These are phyloP conservation scores for Pseudorhiza aurosa DNA, from an alignment of 30 jellyfish, hydroid and myxozoan species.

Conservation along the genomic window DNA sequence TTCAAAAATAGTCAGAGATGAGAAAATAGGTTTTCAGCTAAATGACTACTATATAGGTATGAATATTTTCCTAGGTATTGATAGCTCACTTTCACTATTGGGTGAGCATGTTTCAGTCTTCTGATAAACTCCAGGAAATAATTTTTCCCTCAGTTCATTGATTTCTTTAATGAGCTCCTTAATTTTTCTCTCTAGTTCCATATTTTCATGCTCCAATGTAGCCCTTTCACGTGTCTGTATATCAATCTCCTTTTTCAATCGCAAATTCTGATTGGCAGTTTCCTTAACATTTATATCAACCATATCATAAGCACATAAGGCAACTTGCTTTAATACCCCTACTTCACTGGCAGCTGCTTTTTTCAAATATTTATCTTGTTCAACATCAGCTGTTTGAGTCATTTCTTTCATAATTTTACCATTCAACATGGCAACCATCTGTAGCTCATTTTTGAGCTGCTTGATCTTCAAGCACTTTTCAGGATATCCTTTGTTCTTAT, in stretches of 20 bases:
- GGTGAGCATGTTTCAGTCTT: slow-evolving; percentile 42
- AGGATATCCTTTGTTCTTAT: slow-evolving; percentile 62
- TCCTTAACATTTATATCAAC: slow-evolving; percentile 31
- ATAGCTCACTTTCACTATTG: slow-evolving; percentile 39
- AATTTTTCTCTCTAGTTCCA: slow-evolving; percentile 25
- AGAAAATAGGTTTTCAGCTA: too few relatives aligned
- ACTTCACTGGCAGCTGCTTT: neutral
- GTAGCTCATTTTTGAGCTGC: slow-evolving; percentile 22
- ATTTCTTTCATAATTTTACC: slow-evolving; percentile 16
- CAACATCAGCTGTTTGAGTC: slow-evolving; percentile 25
- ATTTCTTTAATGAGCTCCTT: slow-evolving; percentile 3
- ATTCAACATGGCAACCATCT: neutral
- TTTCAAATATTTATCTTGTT: slow-evolving; percentile 13
- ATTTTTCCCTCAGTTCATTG: neutral
- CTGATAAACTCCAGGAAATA: slow-evolving; percentile 40
- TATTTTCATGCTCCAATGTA: slow-evolving; percentile 19
- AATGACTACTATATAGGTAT: slow-evolving; percentile 25
- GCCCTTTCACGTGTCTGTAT: slow-evolving; percentile 26
- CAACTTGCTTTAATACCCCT: slow-evolving; percentile 5
- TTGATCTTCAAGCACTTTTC: slow-evolving; percentile 40
- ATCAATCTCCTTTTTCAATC: slow-evolving; percentile 44
- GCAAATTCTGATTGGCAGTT: slow-evolving; percentile 19
- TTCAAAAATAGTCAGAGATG: too few relatives aligned
- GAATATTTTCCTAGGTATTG: slow-evolving; percentile 46
- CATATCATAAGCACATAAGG: slow-evolving; percentile 14